phyloP scores from a whole-genome alignment of 2,113 vertebrate species.

The Vanacampus margaritifer region DNA sequence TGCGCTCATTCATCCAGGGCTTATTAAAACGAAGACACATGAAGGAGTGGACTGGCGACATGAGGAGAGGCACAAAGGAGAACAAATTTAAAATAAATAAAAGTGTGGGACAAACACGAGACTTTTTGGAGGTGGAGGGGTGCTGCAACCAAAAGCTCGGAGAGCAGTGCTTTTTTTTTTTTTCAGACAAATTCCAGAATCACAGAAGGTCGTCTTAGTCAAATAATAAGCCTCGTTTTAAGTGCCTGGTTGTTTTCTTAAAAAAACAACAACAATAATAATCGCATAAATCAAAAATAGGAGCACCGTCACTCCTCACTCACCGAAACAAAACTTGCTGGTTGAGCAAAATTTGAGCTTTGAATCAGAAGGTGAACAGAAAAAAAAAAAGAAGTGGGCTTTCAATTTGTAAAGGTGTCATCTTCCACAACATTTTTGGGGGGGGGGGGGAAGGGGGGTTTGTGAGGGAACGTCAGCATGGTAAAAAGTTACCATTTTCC shows the following conservation, averaged over 20 bases:
- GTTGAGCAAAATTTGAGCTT: slow-evolving; percentile 81
- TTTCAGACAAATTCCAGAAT: slow-evolving; percentile 33
- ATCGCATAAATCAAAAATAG: slow-evolving; percentile 11
- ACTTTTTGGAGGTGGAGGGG: slow-evolving; percentile 47
- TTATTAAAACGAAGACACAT: slow-evolving; percentile 37
- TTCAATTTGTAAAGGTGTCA: slow-evolving; percentile 5
- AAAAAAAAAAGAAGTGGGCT: slow-evolving; percentile 47
- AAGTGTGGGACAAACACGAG: slow-evolving; percentile 39
- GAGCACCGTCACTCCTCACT: slow-evolving; percentile 43
- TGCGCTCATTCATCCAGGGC: slow-evolving; percentile 33
- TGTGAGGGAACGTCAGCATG: slow-evolving; percentile 27
- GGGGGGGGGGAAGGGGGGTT: too few relatives aligned
- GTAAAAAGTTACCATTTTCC: slow-evolving; percentile 43
- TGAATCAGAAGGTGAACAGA: slow-evolving; percentile 49
- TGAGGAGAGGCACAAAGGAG: not conserved
- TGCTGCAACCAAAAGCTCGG: slow-evolving; percentile 74
- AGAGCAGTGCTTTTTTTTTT: slow-evolving; percentile 64
- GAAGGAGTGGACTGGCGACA: slow-evolving; percentile 29
- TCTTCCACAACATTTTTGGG: not conserved
- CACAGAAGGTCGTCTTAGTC: slow-evolving; percentile 19
- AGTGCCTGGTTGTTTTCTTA: slow-evolving; percentile 9
- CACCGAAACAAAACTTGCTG: slow-evolving; percentile 87
- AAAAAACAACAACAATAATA: not conserved
- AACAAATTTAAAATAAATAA: not conserved
- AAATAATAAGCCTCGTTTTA: slow-evolving; percentile 38